These are phyloP conservation scores for Megamerina dolium DNA, from an alignment of 2,888 invertebrate species.

Conservation along the genomic window DNA sequence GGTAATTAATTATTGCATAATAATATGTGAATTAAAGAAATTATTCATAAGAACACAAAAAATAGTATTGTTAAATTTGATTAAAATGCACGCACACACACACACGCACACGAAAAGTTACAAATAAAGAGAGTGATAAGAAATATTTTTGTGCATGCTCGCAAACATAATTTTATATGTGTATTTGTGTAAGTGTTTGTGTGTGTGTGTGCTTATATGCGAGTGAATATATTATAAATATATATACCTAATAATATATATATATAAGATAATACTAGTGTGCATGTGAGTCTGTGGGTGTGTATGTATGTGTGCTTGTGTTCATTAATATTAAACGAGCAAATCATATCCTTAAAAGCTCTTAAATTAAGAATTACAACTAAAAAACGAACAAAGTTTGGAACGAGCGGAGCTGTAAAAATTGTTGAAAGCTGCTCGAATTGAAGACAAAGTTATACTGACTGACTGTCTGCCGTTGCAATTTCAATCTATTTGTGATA, in stretches of 20 bases:
- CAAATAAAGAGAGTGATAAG: background rate
- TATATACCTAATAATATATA: too few relatives aligned
- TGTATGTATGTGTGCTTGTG: constrained; percentile 2
- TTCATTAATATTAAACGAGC: background rate
- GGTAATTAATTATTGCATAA: too few relatives aligned
- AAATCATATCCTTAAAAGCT: constrained; percentile 3
- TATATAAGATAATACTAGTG: background rate
- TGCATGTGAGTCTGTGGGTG: background rate
- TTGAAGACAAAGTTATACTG: too few relatives aligned
- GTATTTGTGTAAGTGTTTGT: background rate
- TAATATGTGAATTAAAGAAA: too few relatives aligned
- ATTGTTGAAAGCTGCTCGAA: too few relatives aligned
- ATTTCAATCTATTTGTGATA: too few relatives aligned
- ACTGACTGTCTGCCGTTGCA: background rate
- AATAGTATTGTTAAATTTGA: too few relatives aligned
- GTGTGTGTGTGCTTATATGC: too few relatives aligned
- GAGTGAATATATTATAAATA: too few relatives aligned
- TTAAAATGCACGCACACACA: too few relatives aligned
- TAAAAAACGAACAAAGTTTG: constrained; percentile 1
- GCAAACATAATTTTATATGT: background rate
- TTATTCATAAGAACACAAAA: too few relatives aligned
- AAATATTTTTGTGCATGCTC: background rate
- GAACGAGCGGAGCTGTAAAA: constrained; percentile 3
- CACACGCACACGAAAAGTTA: background rate
- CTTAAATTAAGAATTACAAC: constrained; percentile 3